Conservation (phyloP, 2,113 vertebrate species). For the Ciconia maguari region DNA sequence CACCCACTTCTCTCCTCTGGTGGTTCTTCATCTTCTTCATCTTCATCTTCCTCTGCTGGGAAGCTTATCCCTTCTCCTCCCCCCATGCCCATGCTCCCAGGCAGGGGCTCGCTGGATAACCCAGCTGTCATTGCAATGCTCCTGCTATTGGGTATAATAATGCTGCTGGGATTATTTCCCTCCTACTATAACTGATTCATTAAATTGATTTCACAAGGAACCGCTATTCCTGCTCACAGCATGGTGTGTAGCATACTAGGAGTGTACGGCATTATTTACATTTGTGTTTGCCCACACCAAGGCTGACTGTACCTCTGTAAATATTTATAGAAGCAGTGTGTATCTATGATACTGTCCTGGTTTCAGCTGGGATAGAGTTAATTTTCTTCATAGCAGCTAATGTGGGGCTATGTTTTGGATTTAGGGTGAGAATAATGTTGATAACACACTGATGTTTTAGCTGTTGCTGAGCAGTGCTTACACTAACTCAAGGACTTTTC, state of each 20-base stretch:
- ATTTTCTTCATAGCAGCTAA: no score
- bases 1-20: background rate
- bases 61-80: background rate
- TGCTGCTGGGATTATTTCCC: background rate
- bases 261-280: background rate
- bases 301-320: slow-evolving; percentile 25
- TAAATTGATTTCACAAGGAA: slow-evolving; percentile 31
- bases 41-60: background rate
- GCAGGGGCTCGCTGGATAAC: background rate
- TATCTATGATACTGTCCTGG: background rate
- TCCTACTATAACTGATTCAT: slow-evolving; percentile 10
- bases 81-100: background rate
- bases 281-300: background rate
- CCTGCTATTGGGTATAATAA: background rate
- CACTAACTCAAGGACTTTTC: no score
- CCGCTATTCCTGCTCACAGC: background rate
- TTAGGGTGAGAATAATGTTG: no score
- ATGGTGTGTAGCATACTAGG: background rate
- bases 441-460: no score
- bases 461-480: no score
- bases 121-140: background rate
- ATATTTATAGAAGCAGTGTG: slow-evolving; percentile 15
- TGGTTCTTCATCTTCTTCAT: background rate
- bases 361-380: no score
- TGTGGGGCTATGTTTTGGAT: no score